Evolutionary conservation across 2,113 vertebrate genomes (phyloP).

Genomic region (Tragelaphus scriptus): DNA sequence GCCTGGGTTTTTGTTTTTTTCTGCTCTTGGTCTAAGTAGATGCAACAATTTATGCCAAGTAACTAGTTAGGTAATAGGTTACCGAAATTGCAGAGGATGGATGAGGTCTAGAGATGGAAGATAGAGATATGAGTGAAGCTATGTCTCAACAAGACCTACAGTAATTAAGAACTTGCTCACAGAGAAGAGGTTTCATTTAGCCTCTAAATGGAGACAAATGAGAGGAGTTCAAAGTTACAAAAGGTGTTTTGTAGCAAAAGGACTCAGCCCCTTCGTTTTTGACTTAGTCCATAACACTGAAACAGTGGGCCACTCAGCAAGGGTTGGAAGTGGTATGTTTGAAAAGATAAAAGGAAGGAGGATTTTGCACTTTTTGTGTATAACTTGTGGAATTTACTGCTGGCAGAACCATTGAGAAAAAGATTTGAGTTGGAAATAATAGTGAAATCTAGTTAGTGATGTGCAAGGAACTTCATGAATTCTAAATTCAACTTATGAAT

Average conservation of each 20-base stretch:
- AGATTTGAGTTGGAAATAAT: constrained; percentile 18
- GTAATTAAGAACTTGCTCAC: constrained; percentile 3
- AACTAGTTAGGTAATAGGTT: neutral
- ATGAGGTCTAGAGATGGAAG: neutral
- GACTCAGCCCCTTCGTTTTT: neutral
- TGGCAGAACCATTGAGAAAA: neutral
- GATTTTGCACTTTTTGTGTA: neutral
- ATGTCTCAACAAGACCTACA: neutral
- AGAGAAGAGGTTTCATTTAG: neutral
- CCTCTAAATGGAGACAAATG: constrained; percentile 17
- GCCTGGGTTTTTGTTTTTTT: neutral
- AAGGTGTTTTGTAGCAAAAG: constrained; percentile 1
- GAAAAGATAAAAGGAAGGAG: neutral
- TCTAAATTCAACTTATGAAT: constrained; percentile 36
- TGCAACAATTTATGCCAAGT: neutral
- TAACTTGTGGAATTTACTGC: neutral
- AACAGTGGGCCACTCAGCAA: neutral
- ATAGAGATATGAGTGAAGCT: neutral
- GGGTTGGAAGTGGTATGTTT: neutral
- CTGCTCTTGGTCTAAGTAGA: neutral
- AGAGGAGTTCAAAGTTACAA: neutral
- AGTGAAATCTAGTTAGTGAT: constrained; percentile 17
- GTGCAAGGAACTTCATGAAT: constrained; percentile 13
- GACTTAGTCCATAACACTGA: neutral
- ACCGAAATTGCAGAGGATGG: neutral